Conservation (phyloP, 2,888 invertebrate genomes). For the Ypsolopha scabrella region DNA sequence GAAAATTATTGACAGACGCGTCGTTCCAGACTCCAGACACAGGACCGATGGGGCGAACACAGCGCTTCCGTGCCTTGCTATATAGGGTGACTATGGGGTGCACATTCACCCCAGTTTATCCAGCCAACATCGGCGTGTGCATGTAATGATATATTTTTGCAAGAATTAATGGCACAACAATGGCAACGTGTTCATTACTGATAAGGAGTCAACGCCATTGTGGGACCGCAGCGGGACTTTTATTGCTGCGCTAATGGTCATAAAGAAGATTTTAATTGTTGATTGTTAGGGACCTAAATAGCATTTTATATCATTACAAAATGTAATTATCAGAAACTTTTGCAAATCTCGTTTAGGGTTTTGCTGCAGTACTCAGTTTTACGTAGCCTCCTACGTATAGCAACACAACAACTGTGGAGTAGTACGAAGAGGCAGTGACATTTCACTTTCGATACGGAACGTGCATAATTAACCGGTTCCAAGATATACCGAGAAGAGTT, state of each 20-base stretch:
- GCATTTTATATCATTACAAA: neutral
- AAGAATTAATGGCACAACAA: conserved; percentile 36
- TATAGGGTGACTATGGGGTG: neutral
- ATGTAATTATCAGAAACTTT: neutral
- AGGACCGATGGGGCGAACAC: neutral
- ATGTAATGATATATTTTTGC: conserved; percentile 48
- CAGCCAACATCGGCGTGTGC: conserved; percentile 26
- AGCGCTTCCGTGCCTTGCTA: neutral
- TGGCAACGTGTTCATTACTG: conserved; percentile 43
- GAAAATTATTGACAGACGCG: conserved; percentile 56
- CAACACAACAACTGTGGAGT: neutral
- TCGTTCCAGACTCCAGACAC: conserved; percentile 15
- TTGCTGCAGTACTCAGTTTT: neutral
- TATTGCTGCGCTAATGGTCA: conserved; percentile 14
- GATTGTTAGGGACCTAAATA: conserved; percentile 11
- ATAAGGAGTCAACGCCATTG: conserved; percentile 44
- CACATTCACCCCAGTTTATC: conserved; percentile 1
- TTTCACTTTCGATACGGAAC: neutral
- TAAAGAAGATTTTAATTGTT: too few species aligned
- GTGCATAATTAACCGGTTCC: neutral
- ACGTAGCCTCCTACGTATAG: too few species aligned
- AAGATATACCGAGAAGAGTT: neutral
- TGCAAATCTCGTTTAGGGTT: neutral
- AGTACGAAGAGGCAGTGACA: neutral
- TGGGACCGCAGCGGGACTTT: conserved; percentile 27